These are phyloP conservation scores for Andrena fulva DNA, from an alignment of 2,888 invertebrate genomes.

Conservation along the genomic window DNA sequence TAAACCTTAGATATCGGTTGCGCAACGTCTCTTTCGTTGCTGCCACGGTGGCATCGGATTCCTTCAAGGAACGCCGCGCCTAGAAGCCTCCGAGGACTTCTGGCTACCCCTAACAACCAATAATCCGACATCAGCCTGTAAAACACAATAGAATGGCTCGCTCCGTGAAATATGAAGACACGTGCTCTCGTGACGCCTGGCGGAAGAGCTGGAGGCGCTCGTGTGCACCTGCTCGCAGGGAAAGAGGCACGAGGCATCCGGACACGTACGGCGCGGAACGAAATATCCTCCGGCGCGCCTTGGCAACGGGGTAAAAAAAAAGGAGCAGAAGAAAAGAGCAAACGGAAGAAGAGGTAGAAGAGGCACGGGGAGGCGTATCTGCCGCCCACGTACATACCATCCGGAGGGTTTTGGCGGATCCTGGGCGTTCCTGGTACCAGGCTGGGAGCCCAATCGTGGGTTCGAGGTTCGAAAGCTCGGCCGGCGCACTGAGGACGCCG, in stretches of 20 bases:
- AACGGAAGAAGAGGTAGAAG: slow-evolving; percentile 70
- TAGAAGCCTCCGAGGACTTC: not conserved
- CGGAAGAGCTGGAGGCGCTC: not conserved
- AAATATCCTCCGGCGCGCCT: slow-evolving; percentile 53
- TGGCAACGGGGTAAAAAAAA: slow-evolving; percentile 61
- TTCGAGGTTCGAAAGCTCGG: slow-evolving; percentile 79
- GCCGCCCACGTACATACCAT: slow-evolving; percentile 81
- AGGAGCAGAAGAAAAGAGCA: slow-evolving; percentile 62
- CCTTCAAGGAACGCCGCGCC: too few species aligned
- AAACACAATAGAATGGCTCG: not conserved
- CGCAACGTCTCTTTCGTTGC: not conserved
- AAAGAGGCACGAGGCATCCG: slow-evolving; percentile 48
- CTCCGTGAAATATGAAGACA: slow-evolving; percentile 22
- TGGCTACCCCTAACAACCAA: not conserved
- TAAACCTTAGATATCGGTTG: slow-evolving; percentile 29
- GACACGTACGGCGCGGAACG: slow-evolving; percentile 51
- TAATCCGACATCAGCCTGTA: too few species aligned
- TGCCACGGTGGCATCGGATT: not conserved
- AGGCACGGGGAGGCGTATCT: slow-evolving; percentile 80
- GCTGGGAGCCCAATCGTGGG: slow-evolving; percentile 82
- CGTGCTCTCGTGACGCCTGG: slow-evolving; percentile 23
- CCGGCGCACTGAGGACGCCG: slow-evolving; percentile 82
- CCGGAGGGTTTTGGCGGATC: slow-evolving; percentile 81
- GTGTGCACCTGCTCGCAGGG: not conserved
- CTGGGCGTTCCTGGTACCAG: slow-evolving; percentile 82